Base-by-base conservation (phyloP, 2,113 vertebrate species). In the Aptenodytes patagonicus region DNA sequence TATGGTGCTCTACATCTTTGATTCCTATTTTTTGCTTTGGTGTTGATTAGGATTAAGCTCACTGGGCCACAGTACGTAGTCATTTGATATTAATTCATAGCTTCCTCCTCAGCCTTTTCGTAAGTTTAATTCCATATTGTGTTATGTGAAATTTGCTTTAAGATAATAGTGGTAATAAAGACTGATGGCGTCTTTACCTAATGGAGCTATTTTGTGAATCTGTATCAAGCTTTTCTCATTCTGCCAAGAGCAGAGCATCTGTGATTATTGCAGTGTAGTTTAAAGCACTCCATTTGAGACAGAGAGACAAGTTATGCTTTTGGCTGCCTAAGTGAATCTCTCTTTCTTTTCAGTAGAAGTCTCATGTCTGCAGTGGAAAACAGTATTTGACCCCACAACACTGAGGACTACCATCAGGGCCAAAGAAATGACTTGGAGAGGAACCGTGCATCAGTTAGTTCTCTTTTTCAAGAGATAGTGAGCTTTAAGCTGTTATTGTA, bases 241-340 rank as follows among this genome's bases (percentile, higher is more conserved):
- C 91, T 94, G 94, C 94, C 93, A 89, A 87, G 91, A 97, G 93
- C 94, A 94, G 87, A 95, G 89, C 93, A 96, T 93, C 96, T 97
- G 95, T 95, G 95, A 87, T 91, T 82, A 64, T 95, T 76, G 66
- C 77, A 79, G 40, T 16, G 25, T 36, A 62, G 83, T 95, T 93
- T 95, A 82, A 95, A 89, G 69, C 32, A 65, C 61, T 89, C 28
- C 6, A 5, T 91, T 90, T 75, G 25, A 89, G 49, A 87, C 29
- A 55, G 62, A 65, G 58, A 92, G 22, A 51, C 60, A 86, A 79
- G 49, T 76, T 91, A 77, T 91, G 34, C 57, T 93, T 90, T 84
- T 65, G 70, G 18, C 38, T 93, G 61, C 31, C 42, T 65, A 36
- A 60, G 57, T 82, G n/a, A 79, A 69, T 55, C 6, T 89, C 25